Evolutionary conservation across 2,888 invertebrate genomes (phyloP).

Genomic region (Scaptomyza reducta): DNA sequence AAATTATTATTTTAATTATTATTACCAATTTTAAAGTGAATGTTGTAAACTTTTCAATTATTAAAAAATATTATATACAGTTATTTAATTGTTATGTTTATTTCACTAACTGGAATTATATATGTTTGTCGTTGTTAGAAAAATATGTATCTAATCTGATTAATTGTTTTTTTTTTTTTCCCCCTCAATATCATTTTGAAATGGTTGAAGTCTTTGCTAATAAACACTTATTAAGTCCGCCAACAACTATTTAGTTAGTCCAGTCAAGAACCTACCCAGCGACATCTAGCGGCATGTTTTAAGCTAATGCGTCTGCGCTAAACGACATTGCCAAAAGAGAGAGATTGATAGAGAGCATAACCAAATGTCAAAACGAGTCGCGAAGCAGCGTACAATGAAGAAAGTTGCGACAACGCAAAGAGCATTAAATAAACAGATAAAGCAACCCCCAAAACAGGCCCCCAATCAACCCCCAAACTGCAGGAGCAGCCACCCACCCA

Average conservation of each 20-base stretch:
- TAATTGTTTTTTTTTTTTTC: not conserved
- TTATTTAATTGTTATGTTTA: too few species aligned
- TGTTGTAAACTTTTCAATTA: too few species aligned
- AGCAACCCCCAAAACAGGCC: slow-evolving; percentile 51
- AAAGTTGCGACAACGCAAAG: slow-evolving; percentile 37
- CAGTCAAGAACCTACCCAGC: slow-evolving; percentile 14
- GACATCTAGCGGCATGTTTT: slow-evolving; percentile 35
- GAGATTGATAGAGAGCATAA: slow-evolving; percentile 7
- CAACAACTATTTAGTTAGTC: not conserved
- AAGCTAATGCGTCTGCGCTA: slow-evolving; percentile 27
- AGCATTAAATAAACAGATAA: slow-evolving; percentile 64
- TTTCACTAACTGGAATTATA: too few species aligned
- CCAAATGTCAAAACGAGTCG: slow-evolving; percentile 69
- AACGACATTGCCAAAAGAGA: not conserved
- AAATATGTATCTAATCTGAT: too few species aligned
- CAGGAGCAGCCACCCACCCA: slow-evolving; percentile 7
- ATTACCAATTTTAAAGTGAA: too few species aligned
- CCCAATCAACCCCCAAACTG: slow-evolving; percentile 14
- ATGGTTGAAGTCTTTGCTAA: slow-evolving; percentile 14
- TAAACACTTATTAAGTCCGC: not conserved
- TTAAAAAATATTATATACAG: too few species aligned
- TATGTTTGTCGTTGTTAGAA: too few species aligned
- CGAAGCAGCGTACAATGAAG: slow-evolving; percentile 43
- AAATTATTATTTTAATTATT: too few species aligned
- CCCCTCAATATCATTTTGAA: not conserved